Percentiles rank a stretch among this genome's conserved stretches.
phyloP scores from a whole-genome alignment of 2,797 vertebrate species.

The Staurois parvus region DNA sequence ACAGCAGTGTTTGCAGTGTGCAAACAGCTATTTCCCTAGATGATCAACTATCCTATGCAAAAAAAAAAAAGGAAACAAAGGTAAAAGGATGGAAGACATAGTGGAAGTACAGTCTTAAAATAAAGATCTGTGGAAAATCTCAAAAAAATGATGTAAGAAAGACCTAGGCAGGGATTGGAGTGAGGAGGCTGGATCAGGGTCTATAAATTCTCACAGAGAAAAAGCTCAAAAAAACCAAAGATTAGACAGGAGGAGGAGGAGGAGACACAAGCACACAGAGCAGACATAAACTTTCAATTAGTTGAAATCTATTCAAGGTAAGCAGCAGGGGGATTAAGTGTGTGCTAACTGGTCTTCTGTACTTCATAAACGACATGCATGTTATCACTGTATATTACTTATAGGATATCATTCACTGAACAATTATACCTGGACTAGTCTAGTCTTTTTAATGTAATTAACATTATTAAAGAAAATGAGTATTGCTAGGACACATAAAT shows the following conservation, averaged over 20 bases:
- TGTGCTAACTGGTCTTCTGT: not conserved
- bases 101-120: conserved; percentile 70
- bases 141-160: conserved; percentile 88
- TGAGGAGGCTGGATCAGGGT: conserved; percentile 80
- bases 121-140: conserved; percentile 84
- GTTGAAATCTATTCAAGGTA: conserved; percentile 74
- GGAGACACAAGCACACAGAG: conserved; percentile 65
- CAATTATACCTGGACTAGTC: not conserved
- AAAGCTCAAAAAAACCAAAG: conserved; percentile 74
- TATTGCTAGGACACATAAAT: not conserved
- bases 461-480: not conserved
- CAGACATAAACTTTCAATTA: conserved; percentile 65
- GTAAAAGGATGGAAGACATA: conserved; percentile 57
- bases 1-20: not conserved
- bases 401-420: not conserved
- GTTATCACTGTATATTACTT: not conserved
- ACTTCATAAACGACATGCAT: not conserved
- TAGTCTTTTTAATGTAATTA: not conserved
- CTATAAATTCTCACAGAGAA: conserved; percentile 88
- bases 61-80: conserved; percentile 34
- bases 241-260: conserved; percentile 69
- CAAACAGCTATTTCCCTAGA: not conserved
- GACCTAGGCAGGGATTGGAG: conserved; percentile 86
- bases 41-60: conserved; percentile 45
- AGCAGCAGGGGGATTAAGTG: conserved; percentile 59